phyloP scores from a whole-genome alignment of 2,113 vertebrate genomes.

The Candoia aspera region DNA sequence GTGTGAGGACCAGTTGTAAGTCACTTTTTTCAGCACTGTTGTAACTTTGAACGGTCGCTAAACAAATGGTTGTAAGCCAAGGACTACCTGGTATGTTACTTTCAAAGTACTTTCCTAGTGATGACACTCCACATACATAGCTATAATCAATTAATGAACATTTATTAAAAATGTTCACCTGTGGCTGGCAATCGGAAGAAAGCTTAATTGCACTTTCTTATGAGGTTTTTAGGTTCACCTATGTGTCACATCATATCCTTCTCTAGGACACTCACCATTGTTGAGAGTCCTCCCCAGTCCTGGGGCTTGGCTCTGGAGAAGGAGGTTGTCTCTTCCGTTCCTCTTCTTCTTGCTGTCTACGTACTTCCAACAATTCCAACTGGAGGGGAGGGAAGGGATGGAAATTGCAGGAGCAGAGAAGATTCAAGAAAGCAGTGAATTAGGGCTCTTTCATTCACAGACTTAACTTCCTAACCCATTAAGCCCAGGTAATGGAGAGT shows the following conservation, averaged over 20 bases:
- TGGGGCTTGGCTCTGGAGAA: slow-evolving; percentile 77
- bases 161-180: background rate
- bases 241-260: background rate
- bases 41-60: too few relatives aligned
- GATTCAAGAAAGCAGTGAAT: slow-evolving; percentile 16
- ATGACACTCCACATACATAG: background rate
- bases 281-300: slow-evolving; percentile 78
- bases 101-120: background rate
- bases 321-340: slow-evolving; percentile 87
- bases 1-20: too few relatives aligned
- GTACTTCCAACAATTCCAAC: slow-evolving; percentile 95
- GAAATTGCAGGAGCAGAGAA: background rate
- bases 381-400: slow-evolving; percentile 38
- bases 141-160: background rate
- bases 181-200: background rate
- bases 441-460: background rate
- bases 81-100: too few relatives aligned
- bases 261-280: slow-evolving; percentile 77
- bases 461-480: background rate
- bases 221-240: background rate
- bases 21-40: too few relatives aligned
- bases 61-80: too few relatives aligned
- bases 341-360: slow-evolving; percentile 93
- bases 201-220: background rate
- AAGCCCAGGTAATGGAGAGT: background rate